Percentiles rank a stretch among this genome's conserved stretches.
Conservation (phyloP, 2,113 vertebrate genomes). For the Aramus guarauna region DNA sequence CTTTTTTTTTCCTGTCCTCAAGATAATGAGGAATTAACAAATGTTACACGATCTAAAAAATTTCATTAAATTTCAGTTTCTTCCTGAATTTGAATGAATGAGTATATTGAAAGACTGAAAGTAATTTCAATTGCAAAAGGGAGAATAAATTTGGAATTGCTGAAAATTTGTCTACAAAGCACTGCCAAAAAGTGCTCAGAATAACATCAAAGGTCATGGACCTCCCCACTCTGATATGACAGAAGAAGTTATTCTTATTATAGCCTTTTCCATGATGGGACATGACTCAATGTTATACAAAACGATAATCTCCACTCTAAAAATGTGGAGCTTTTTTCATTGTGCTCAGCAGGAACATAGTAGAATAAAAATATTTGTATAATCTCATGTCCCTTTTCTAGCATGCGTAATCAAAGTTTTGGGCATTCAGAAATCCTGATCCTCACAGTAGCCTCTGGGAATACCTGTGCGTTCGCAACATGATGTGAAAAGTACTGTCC, state of each 20-base stretch:
- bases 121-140: not conserved
- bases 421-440: not conserved
- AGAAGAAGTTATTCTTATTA: not conserved
- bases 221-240: not conserved
- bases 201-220: not conserved
- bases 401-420: not conserved
- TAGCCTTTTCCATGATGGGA: not conserved
- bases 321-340: not conserved
- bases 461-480: not conserved
- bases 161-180: not conserved
- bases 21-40: not conserved
- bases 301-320: not conserved
- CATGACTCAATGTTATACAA: not conserved
- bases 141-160: slow-evolving; percentile 4
- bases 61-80: not conserved
- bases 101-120: not conserved
- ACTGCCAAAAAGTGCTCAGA: not conserved
- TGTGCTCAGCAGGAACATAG: not conserved
- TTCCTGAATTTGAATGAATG: not conserved
- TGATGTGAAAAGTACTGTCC: not conserved
- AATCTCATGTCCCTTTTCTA: not conserved
- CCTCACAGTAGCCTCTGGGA: not conserved
- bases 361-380: not conserved
- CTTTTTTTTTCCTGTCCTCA: not conserved
- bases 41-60: not conserved